Evolutionary conservation across 2,888 invertebrate genomes (phyloP).

Genomic region (Meliscaeva auricollis): DNA sequence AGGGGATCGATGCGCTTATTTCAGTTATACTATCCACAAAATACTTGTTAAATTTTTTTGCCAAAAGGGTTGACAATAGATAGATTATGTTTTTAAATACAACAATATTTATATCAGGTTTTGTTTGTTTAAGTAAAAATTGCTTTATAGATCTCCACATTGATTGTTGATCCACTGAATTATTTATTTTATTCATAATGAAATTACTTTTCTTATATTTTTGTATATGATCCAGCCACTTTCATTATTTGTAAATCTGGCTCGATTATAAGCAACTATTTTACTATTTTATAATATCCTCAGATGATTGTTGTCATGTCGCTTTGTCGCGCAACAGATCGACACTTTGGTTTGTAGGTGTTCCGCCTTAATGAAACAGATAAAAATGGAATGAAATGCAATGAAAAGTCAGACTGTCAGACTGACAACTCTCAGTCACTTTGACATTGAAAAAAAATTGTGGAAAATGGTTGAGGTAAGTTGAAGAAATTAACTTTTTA

Average conservation of each 20-base stretch:
- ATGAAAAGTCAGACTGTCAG: too few species aligned
- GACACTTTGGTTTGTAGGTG: too few species aligned
- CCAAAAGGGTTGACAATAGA: not conserved
- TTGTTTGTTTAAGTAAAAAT: not conserved
- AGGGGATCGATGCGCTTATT: not conserved
- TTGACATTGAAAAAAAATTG: too few species aligned
- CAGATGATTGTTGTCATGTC: slow-evolving; percentile 1
- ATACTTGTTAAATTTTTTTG: not conserved
- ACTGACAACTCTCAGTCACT: too few species aligned
- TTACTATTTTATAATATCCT: not conserved
- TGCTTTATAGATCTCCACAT: not conserved
- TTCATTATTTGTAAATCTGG: not conserved
- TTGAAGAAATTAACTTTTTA: too few species aligned
- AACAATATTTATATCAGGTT: not conserved
- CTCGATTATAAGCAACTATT: not conserved
- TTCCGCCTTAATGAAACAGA: too few species aligned
- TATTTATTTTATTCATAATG: not conserved
- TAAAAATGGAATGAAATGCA: too few species aligned
- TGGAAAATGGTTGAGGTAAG: too few species aligned
- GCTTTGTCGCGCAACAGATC: too few species aligned
- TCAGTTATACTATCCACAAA: not conserved
- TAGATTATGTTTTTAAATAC: not conserved
- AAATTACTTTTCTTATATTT: not conserved
- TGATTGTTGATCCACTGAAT: not conserved
- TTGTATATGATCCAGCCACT: not conserved